A percentile compares a stretch with the other conserved stretches of the same genome.
Evolutionary conservation across 1,140 invertebrate species (phyloP).

Genomic region (Chironomus tepperi): DNA sequence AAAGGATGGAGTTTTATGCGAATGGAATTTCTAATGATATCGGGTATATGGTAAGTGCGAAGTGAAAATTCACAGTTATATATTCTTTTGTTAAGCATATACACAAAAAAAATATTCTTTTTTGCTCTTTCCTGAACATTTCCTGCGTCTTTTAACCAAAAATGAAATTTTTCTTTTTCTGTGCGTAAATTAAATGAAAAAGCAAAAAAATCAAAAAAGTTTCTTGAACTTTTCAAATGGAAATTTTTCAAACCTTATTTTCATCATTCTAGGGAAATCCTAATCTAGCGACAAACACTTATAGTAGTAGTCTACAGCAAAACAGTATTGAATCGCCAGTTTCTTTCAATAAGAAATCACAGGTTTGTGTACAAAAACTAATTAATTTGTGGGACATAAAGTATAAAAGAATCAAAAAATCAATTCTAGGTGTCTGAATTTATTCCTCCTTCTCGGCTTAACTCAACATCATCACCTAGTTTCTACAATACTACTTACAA

Average conservation of each 20-base stretch:
- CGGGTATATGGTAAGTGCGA: slow-evolving; percentile 19
- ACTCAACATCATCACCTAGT: slow-evolving; percentile 17
- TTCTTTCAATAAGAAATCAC: slow-evolving; percentile 11
- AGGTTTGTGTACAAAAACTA: background rate
- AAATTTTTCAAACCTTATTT: background rate
- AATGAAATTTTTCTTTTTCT: no score
- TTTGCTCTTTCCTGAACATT: background rate
- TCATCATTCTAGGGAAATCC: background rate
- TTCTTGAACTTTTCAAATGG: background rate
- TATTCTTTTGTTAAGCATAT: background rate
- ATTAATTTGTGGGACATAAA: background rate
- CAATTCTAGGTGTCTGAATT: slow-evolving; percentile 15
- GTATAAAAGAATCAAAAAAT: background rate
- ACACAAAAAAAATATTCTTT: background rate
- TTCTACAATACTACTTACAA: background rate
- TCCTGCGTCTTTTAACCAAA: no score
- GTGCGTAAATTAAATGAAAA: no score
- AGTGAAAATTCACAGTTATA: slow-evolving; percentile 15
- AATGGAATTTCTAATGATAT: slow-evolving; percentile 20
- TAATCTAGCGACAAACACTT: background rate
- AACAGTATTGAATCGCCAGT: slow-evolving; percentile 12
- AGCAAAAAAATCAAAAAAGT: no score
- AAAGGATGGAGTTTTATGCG: slow-evolving; percentile 13
- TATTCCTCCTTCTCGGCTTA: slow-evolving; percentile 15
- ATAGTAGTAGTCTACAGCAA: background rate